Evolutionary conservation across 2,888 invertebrate genomes (phyloP).

Genomic region (Meiosimyza platycephala): DNA sequence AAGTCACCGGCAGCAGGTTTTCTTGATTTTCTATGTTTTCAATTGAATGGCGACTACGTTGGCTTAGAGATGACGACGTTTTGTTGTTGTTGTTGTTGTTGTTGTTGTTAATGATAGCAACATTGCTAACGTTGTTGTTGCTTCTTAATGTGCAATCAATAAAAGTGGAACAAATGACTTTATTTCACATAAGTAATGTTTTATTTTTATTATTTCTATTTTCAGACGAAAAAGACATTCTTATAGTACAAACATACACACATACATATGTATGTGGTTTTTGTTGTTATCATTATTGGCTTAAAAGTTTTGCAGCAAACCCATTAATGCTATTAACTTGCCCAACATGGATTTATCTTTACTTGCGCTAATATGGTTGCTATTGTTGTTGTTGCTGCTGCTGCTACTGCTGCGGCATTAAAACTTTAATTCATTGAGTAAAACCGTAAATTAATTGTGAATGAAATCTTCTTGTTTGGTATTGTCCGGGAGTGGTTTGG

Average conservation of each 20-base stretch:
- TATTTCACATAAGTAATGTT: background rate
- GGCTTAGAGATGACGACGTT: conserved; percentile 3
- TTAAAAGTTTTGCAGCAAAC: too few species aligned
- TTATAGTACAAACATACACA: conserved; percentile 12
- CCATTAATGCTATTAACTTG: too few species aligned
- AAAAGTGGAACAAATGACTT: conserved; percentile 33
- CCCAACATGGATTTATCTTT: background rate
- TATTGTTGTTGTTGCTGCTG: conserved; percentile 8
- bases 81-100: conserved; percentile 11
- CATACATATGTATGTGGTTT: too few species aligned
- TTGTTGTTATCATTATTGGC: too few species aligned
- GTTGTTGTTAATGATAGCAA: background rate
- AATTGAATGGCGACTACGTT: conserved; percentile 21
- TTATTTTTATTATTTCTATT: conserved; percentile 1
- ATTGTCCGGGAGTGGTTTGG: background rate
- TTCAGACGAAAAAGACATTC: background rate
- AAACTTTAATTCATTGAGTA: conserved; percentile 23
- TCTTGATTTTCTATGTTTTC: background rate
- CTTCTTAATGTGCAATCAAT: conserved; percentile 29
- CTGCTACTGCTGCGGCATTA: background rate
- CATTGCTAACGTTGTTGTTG: conserved; percentile 1
- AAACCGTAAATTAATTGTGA: background rate
- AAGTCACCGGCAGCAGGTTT: conserved; percentile 30
- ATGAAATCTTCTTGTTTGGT: conserved; percentile 1
- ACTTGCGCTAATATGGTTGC: background rate